phyloP scores from a whole-genome alignment of 2,888 invertebrate species.

The Branchipolynoe longqiensis region DNA sequence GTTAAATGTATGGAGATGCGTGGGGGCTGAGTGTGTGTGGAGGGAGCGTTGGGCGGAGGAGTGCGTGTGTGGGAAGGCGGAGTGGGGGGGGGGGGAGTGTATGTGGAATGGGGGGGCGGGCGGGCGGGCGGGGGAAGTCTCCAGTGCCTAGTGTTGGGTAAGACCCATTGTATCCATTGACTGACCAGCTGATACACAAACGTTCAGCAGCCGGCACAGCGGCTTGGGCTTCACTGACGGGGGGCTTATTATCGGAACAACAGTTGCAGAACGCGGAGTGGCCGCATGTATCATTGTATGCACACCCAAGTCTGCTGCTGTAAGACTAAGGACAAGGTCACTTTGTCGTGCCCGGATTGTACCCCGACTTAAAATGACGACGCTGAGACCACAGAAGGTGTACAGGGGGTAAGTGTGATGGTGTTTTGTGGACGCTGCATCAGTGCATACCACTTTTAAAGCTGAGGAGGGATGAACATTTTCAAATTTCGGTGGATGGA shows the following conservation, averaged over 20 bases:
- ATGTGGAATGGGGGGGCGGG: background rate
- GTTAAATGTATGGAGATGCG: too few species aligned
- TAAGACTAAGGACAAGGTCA: too few species aligned
- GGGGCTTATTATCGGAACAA: background rate
- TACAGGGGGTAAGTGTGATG: slow-evolving; percentile 27
- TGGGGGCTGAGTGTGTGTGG: background rate
- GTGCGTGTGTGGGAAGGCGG: background rate
- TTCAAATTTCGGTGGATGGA: too few species aligned
- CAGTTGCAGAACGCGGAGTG: background rate
- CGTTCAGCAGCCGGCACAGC: background rate
- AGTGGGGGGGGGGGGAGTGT: background rate
- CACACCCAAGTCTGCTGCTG: too few species aligned
- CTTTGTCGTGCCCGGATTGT: slow-evolving; percentile 10
- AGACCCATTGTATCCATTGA: slow-evolving; percentile 31
- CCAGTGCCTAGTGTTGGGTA: too few species aligned
- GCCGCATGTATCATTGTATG: too few species aligned
- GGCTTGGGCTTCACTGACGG: slow-evolving; percentile 9
- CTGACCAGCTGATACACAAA: slow-evolving; percentile 14
- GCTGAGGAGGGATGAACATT: too few species aligned
- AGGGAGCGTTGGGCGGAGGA: background rate
- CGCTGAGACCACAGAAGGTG: slow-evolving; percentile 5
- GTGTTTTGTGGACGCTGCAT: too few species aligned
- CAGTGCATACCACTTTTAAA: too few species aligned
- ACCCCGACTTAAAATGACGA: background rate
- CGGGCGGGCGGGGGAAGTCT: background rate